phyloP scores from a whole-genome alignment of 2,888 invertebrate species.

The Brachypalpus laphriformis region DNA sequence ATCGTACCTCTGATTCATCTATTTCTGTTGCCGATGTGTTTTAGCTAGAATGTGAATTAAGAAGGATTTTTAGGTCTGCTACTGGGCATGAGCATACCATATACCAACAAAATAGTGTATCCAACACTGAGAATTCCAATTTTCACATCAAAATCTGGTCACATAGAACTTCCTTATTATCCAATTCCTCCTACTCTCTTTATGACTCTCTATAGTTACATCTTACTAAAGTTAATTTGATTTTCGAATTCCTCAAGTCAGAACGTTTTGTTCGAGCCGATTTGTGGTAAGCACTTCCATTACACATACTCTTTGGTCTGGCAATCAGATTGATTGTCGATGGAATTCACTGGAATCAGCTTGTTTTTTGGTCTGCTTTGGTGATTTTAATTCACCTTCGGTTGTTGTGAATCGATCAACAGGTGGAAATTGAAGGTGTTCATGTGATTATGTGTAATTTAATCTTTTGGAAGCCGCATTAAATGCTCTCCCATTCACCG shows the following conservation, averaged over 20 bases:
- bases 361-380: not conserved
- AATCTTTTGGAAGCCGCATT: conserved; percentile 54
- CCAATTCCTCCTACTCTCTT: not conserved
- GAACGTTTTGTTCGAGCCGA: not conserved
- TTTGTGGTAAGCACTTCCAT: not conserved
- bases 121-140: too few relatives aligned
- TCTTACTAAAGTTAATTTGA: not conserved
- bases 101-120: too few relatives aligned
- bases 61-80: too few relatives aligned
- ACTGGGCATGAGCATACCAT: too few relatives aligned
- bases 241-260: not conserved
- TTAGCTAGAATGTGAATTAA: too few relatives aligned
- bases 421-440: conserved; percentile 63
- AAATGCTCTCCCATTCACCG: conserved; percentile 32
- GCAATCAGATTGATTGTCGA: conserved; percentile 41
- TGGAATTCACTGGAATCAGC: conserved; percentile 33
- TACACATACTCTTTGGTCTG: not conserved
- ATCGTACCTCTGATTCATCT: too few relatives aligned
- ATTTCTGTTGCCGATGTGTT: too few relatives aligned
- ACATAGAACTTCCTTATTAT: not conserved
- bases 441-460: conserved; percentile 61
- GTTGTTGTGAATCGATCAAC: conserved; percentile 48
- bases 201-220: not conserved
- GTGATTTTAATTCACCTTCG: conserved; percentile 35
- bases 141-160: not conserved